A percentile compares a stretch with the other conserved stretches of the same genome.
Conservation (phyloP, 2,888 invertebrate genomes). For the Pomacea canaliculata region DNA sequence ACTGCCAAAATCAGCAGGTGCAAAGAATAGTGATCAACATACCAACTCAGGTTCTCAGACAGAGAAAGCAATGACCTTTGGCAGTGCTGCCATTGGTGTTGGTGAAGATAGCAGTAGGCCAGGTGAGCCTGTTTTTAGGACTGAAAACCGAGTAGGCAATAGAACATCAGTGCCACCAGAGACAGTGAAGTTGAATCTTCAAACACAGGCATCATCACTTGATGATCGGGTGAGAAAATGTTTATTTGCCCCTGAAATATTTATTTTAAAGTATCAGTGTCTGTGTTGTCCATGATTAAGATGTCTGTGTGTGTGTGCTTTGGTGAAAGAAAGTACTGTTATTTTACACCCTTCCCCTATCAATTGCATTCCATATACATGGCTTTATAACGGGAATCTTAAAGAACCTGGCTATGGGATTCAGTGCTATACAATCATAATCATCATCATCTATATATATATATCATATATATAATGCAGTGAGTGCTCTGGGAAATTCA, state of each 20-base stretch:
- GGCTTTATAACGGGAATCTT: too few species aligned
- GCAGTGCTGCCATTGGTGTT: not conserved
- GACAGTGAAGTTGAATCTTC: slow-evolving; percentile 54
- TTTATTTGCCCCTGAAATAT: not conserved
- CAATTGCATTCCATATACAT: too few species aligned
- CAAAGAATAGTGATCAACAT: not conserved
- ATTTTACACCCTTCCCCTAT: too few species aligned
- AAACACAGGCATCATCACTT: slow-evolving; percentile 52
- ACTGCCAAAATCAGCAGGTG: not conserved
- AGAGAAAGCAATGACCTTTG: not conserved
- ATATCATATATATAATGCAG: too few species aligned
- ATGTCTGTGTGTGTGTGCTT: too few species aligned
- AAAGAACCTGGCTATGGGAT: too few species aligned
- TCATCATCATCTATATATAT: too few species aligned
- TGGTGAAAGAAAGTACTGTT: too few species aligned
- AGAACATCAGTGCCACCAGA: slow-evolving; percentile 36
- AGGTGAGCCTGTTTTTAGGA: not conserved
- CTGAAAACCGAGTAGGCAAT: slow-evolving; percentile 11
- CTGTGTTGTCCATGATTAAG: too few species aligned
- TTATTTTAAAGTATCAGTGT: not conserved
- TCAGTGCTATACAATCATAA: too few species aligned
- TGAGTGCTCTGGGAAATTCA: too few species aligned
- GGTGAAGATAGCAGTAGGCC: not conserved
- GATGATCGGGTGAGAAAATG: slow-evolving; percentile 55
- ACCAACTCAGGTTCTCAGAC: slow-evolving; percentile 2